These are phyloP conservation scores for Petrocephalus schoutedeni DNA, from an alignment of 2,797 vertebrate genomes.

Conservation along the genomic window DNA sequence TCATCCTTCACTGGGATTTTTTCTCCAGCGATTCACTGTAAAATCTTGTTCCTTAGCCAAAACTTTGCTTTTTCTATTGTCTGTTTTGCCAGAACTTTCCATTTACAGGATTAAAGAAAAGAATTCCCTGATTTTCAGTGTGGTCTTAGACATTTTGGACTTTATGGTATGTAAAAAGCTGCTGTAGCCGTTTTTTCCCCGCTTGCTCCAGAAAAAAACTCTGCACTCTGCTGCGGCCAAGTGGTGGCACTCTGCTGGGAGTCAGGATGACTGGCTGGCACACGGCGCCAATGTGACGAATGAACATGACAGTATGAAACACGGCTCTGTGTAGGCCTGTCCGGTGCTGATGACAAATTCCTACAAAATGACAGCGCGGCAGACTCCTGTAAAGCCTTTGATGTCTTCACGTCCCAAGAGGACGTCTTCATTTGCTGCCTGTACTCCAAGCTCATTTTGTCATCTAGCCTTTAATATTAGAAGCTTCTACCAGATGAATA, in stretches of 20 bases:
- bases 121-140: neutral
- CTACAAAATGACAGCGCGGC: neutral
- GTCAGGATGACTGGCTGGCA: neutral
- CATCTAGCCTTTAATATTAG: neutral
- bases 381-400: neutral
- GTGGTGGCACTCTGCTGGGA: neutral
- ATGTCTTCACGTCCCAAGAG: neutral
- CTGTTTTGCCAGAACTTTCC: too few relatives aligned
- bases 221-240: neutral
- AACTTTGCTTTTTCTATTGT: too few relatives aligned
- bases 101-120: too few relatives aligned
- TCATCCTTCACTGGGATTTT: too few relatives aligned
- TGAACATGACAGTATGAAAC: neutral
- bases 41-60: too few relatives aligned
- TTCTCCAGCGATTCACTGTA: too few relatives aligned
- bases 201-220: neutral
- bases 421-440: neutral
- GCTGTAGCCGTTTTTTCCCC: neutral
- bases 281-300: neutral
- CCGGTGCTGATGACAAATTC: neutral
- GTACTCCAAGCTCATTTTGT: neutral
- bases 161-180: neutral
- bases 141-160: neutral
- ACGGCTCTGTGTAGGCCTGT: neutral
- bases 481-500: neutral